phyloP scores from a whole-genome alignment of 1,140 invertebrate genomes.

The Gyrodactylus bullatarudis region DNA sequence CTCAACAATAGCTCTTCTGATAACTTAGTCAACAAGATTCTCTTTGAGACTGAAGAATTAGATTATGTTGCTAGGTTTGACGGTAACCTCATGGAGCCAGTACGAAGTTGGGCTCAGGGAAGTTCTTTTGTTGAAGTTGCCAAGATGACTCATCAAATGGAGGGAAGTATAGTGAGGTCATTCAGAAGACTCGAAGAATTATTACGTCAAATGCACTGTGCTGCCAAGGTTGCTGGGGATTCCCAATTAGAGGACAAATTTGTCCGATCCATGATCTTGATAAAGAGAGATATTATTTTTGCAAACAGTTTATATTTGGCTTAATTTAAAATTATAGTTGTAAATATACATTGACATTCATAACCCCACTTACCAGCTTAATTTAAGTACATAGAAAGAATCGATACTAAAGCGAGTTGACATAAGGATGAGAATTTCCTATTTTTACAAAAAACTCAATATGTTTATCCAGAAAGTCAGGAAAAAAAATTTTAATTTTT shows the following conservation, averaged over 20 bases:
- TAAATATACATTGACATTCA: too few relatives aligned
- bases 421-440: too few relatives aligned
- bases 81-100: conserved; percentile 80
- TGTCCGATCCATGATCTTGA: conserved; percentile 36
- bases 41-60: conserved; percentile 42
- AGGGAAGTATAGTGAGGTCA: conserved; percentile 74
- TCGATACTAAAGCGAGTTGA: too few relatives aligned
- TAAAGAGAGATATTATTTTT: conserved; percentile 94
- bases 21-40: not conserved
- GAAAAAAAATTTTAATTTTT: too few relatives aligned
- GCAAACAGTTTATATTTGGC: conserved; percentile 85
- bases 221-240: conserved; percentile 79
- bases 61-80: conserved; percentile 60
- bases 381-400: too few relatives aligned
- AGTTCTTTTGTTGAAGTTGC: conserved; percentile 54
- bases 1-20: not conserved
- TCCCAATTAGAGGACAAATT: conserved; percentile 81
- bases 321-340: too few relatives aligned
- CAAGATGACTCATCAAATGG: conserved; percentile 22
- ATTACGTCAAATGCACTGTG: conserved; percentile 67
- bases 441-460: too few relatives aligned
- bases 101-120: conserved; percentile 72
- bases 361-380: too few relatives aligned
- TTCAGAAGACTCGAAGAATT: conserved; percentile 83
- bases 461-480: too few relatives aligned